Evolutionary conservation across 2,113 vertebrate genomes (phyloP).

Genomic region (Rhinopomastus cyanomelas): DNA sequence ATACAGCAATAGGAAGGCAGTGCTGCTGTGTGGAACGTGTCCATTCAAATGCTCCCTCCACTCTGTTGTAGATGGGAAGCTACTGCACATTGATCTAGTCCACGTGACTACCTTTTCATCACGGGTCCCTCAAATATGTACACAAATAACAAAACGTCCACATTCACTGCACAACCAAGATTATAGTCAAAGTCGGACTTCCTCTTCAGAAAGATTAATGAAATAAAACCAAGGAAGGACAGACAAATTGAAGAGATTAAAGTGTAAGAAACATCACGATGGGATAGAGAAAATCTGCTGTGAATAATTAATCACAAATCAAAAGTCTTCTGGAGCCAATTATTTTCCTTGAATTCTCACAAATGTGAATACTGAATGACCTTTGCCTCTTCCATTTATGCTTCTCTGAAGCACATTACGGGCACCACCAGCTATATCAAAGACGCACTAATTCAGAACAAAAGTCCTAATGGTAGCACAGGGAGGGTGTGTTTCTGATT

Average conservation of each 20-base stretch:
- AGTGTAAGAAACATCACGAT: not conserved
- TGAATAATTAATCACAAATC: constrained; percentile 64
- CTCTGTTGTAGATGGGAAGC: not conserved
- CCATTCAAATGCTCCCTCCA: not conserved
- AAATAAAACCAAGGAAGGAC: constrained; percentile 47
- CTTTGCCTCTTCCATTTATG: not conserved
- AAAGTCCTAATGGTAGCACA: not conserved
- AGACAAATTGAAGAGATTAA: constrained; percentile 61
- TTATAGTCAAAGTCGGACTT: constrained; percentile 17
- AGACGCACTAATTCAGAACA: not conserved
- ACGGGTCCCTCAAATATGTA: not conserved
- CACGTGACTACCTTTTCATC: not conserved
- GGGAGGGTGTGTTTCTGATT: not conserved
- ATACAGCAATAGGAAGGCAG: not conserved
- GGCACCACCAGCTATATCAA: not conserved
- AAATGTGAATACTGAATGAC: not conserved
- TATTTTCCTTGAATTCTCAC: constrained; percentile 35
- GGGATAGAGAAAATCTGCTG: constrained; percentile 30
- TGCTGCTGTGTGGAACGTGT: not conserved
- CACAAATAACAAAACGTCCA: not conserved
- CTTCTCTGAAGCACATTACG: not conserved
- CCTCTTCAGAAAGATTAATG: constrained; percentile 43
- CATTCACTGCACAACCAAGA: not conserved
- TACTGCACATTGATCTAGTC: not conserved
- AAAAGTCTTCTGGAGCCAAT: constrained; percentile 36